phyloP scores from a whole-genome alignment of 2,113 vertebrate genomes.

The Monarcha castaneiventris region DNA sequence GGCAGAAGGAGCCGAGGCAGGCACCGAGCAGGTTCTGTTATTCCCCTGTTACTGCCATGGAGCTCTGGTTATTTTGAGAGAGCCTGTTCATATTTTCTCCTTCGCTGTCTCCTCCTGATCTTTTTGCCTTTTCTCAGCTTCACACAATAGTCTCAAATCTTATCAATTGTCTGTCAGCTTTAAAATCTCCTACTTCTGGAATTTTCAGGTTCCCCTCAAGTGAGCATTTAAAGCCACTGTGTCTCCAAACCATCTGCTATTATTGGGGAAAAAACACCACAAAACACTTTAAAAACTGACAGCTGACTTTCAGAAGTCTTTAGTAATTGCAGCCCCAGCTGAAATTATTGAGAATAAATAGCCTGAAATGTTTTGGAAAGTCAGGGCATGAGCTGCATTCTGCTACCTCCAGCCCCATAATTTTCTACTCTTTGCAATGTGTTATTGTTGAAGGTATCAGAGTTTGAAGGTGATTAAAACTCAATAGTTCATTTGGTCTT shows the following conservation, averaged over 20 bases:
- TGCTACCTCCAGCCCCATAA: not conserved
- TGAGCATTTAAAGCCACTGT: not conserved
- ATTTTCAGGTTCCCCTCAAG: conserved; percentile 24
- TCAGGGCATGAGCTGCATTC: not conserved
- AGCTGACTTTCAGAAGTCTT: conserved; percentile 37
- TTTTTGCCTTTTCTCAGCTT: not conserved
- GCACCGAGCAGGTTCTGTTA: conserved; percentile 15
- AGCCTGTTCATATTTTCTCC: conserved; percentile 21
- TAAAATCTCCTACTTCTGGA: conserved; percentile 13
- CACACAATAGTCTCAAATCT: not conserved
- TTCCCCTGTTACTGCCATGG: not conserved
- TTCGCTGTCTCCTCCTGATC: not conserved
- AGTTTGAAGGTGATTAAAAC: conserved; percentile 49
- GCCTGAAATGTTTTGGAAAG: conserved; percentile 17
- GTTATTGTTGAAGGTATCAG: conserved; percentile 20
- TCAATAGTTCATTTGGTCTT: not conserved
- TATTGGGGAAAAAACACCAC: not conserved
- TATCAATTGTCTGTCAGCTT: conserved; percentile 2
- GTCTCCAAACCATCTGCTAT: conserved; percentile 27
- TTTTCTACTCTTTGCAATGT: not conserved
- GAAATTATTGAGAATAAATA: conserved; percentile 23
- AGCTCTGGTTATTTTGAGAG: conserved; percentile 48
- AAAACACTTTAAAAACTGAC: conserved; percentile 5
- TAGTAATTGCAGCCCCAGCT: not conserved
- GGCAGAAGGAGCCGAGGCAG: conserved; percentile 17